phyloP scores from a whole-genome alignment of 2,888 invertebrate species.

The Dicroscelio sp. region DNA sequence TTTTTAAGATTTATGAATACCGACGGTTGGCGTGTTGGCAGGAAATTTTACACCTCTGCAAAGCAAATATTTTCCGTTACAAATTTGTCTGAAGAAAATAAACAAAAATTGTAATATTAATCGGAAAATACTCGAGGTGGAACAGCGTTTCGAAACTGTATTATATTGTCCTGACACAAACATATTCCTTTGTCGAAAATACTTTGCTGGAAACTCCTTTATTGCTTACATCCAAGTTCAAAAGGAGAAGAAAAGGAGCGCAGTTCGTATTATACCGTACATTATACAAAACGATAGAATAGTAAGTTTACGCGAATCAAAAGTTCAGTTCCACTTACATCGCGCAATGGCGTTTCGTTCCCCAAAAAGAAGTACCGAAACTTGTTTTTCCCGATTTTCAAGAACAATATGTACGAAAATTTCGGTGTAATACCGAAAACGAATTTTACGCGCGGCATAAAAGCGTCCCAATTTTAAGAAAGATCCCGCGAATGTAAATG shows the following conservation, averaged over 20 bases:
- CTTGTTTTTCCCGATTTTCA: not conserved
- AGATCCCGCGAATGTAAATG: too few relatives aligned
- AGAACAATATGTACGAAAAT: not conserved
- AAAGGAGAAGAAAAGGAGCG: not conserved
- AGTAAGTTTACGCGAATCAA: constrained; percentile 36
- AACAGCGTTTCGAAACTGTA: constrained; percentile 18
- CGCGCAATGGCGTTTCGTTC: constrained; percentile 20
- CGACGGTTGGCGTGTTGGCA: too few relatives aligned
- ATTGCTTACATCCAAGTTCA: constrained; percentile 20
- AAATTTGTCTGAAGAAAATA: too few relatives aligned
- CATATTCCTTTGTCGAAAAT: constrained; percentile 34
- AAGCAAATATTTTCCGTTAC: too few relatives aligned
- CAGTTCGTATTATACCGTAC: not conserved
- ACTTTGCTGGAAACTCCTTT: constrained; percentile 15
- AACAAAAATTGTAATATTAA: too few relatives aligned
- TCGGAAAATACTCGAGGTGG: too few relatives aligned
- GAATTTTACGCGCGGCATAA: too few relatives aligned
- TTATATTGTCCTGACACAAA: constrained; percentile 22
- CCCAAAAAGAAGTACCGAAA: not conserved
- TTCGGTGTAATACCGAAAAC: constrained; percentile 19
- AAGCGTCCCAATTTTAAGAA: too few relatives aligned
- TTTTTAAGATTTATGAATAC: not conserved
- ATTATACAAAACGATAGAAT: constrained; percentile 48
- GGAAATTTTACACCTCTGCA: too few relatives aligned
- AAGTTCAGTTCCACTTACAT: constrained; percentile 33